Evolutionary conservation across 2,113 vertebrate species (phyloP).

Genomic region (Ornithorhynchus anatinus): DNA sequence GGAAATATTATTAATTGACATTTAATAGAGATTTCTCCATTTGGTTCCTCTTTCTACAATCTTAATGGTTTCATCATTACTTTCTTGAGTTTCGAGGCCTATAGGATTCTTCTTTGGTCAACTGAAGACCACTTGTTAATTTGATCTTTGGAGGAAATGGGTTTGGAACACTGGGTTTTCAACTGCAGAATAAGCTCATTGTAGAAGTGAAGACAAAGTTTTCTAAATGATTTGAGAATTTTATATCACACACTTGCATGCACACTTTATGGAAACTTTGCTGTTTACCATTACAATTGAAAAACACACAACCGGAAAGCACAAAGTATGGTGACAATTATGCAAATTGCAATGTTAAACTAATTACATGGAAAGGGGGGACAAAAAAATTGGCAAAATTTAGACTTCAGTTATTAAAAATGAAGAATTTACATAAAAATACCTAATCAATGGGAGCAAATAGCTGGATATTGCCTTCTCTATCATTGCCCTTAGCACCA

Average conservation of each 20-base stretch:
- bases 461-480: constrained; percentile 12
- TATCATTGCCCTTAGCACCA: constrained; percentile 19
- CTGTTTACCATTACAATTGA: constrained; percentile 49
- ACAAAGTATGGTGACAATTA: no score
- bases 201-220: constrained; percentile 34
- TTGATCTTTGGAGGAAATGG: not conserved
- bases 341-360: constrained; percentile 47
- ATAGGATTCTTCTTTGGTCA: not conserved
- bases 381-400: constrained; percentile 29
- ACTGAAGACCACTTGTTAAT: constrained; percentile 18
- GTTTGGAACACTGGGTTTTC: constrained; percentile 18
- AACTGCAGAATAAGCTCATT: constrained; percentile 38
- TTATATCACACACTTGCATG: constrained; percentile 35
- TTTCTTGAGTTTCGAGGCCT: constrained; percentile 10
- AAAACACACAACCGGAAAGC: no score
- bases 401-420: constrained; percentile 47
- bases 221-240: constrained; percentile 44
- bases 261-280: constrained; percentile 38
- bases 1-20: no score
- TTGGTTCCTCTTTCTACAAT: no score
- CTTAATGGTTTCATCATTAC: no score
- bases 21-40: no score
- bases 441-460: constrained; percentile 28
- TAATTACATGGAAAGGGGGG: constrained; percentile 46
- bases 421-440: constrained; percentile 27